Conservation (phyloP, 1,140 invertebrate species). For the Portunus trituberculatus region DNA sequence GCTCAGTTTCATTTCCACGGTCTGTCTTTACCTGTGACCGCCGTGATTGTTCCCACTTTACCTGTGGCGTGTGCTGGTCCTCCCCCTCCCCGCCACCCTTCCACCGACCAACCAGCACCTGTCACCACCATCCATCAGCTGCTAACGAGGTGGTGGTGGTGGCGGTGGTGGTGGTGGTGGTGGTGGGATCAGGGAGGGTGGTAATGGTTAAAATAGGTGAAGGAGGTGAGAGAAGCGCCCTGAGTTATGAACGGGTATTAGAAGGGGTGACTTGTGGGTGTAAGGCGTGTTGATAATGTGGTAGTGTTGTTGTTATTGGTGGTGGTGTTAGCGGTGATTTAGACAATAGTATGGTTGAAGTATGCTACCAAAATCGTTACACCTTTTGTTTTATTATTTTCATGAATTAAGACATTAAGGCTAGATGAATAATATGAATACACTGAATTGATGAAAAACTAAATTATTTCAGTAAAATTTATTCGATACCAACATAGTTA, state of each 20-base stretch:
- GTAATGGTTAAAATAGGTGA: slow-evolving; percentile 1
- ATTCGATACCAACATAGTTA: no score
- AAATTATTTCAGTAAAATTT: no score
- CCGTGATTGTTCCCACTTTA: not conserved
- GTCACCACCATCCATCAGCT: slow-evolving; percentile 67
- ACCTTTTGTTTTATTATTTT: no score
- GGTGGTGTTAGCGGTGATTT: not conserved
- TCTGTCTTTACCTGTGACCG: slow-evolving; percentile 20
- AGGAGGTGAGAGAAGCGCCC: not conserved
- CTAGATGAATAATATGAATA: no score
- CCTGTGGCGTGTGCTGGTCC: not conserved
- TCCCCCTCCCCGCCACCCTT: not conserved
- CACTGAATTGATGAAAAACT: no score
- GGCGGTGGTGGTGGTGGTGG: slow-evolving; percentile 38
- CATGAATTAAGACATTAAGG: no score
- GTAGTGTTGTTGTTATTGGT: not conserved
- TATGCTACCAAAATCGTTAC: no score
- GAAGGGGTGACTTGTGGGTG: slow-evolving; percentile 23
- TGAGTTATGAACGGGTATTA: not conserved
- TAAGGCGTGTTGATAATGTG: slow-evolving; percentile 30
- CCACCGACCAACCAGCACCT: slow-evolving; percentile 46
- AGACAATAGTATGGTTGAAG: no score
- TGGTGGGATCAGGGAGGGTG: not conserved
- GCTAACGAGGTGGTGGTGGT: slow-evolving; percentile 49
- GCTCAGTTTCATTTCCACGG: slow-evolving; percentile 27